A percentile compares a stretch with the other conserved stretches of the same genome.
Conservation (phyloP, 2,113 vertebrate species). For the Dendropsophus ebraccatus region DNA sequence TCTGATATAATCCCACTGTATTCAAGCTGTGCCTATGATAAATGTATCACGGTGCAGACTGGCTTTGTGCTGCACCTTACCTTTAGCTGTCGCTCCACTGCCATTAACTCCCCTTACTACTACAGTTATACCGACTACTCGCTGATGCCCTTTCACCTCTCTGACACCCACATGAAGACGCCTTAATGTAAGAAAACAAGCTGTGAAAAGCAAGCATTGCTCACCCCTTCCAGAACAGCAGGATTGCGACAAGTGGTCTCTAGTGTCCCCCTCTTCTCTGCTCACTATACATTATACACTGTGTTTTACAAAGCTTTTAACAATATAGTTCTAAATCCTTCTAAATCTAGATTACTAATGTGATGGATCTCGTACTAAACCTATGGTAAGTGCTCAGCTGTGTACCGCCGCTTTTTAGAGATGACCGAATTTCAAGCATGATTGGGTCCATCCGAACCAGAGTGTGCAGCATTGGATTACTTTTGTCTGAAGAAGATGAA, state of each 20-base stretch:
- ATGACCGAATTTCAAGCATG: too few species aligned
- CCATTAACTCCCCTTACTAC: neutral
- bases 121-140: neutral
- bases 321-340: neutral
- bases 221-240: neutral
- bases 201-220: neutral
- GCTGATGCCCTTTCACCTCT: neutral
- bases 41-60: slow-evolving; percentile 29
- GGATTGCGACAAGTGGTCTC: neutral
- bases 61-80: neutral
- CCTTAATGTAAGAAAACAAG: too few species aligned
- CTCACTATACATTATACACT: neutral
- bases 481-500: too few species aligned
- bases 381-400: too few species aligned
- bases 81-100: rapidly evolving
- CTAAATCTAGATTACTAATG: too few species aligned
- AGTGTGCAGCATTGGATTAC: too few species aligned
- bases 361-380: too few species aligned
- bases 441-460: too few species aligned
- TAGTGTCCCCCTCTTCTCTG: neutral
- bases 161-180: neutral
- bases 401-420: too few species aligned
- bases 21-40: slow-evolving; percentile 57
- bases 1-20: slow-evolving; percentile 70
- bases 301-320: neutral